A percentile compares a stretch with the other conserved stretches of the same genome.
Evolutionary conservation across 2,888 invertebrate species (phyloP).

Genomic region (Limenitis camilla): DNA sequence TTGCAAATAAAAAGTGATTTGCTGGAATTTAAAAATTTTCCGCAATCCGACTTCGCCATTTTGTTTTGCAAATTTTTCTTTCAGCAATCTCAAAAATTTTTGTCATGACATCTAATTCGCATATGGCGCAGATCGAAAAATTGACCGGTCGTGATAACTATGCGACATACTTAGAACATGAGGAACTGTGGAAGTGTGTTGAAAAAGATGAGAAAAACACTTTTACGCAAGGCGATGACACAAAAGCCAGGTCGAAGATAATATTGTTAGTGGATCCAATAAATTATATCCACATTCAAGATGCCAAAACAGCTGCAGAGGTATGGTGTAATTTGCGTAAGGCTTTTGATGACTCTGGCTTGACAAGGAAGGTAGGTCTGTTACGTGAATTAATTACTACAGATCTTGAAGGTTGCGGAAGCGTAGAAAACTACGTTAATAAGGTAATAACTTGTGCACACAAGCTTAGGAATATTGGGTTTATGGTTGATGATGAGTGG

Average conservation of each 20-base stretch:
- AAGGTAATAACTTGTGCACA: conserved; percentile 24
- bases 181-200: conserved; percentile 18
- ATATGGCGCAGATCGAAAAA: conserved; percentile 24
- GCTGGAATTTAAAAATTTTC: too few species aligned
- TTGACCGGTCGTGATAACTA: conserved; percentile 24
- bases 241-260: not conserved
- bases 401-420: too few species aligned
- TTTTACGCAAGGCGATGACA: not conserved
- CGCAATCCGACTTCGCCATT: too few species aligned
- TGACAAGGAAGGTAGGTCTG: conserved; percentile 21
- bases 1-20: too few species aligned
- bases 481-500: conserved; percentile 27
- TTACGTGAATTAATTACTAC: conserved; percentile 24
- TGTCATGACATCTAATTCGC: too few species aligned
- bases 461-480: too few species aligned
- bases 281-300: not conserved
- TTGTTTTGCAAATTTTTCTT: too few species aligned
- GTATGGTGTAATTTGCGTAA: not conserved
- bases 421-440: conserved; percentile 26
- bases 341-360: conserved; percentile 24
- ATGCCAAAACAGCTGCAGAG: not conserved
- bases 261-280: not conserved
- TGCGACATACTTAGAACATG: conserved; percentile 22
- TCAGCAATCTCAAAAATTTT: too few species aligned
- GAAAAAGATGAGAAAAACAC: too few species aligned